These are phyloP conservation scores for Probosciger aterrimus DNA, from an alignment of 2,113 vertebrate species.

Conservation along the genomic window DNA sequence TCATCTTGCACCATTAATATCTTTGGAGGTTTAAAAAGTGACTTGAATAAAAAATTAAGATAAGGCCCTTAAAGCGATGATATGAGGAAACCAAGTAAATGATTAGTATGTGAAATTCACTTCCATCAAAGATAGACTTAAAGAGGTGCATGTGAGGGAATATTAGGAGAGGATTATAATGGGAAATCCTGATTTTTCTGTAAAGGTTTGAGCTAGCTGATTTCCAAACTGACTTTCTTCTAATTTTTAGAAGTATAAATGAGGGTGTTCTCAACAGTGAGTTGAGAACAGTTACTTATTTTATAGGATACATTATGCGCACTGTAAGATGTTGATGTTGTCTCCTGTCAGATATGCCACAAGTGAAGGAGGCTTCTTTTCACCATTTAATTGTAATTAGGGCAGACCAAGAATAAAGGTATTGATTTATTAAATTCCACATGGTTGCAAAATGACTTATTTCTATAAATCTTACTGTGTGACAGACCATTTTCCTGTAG, in stretches of 20 bases:
- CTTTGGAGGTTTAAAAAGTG: not conserved
- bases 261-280: not conserved
- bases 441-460: not conserved
- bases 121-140: not conserved
- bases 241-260: not conserved
- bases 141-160: not conserved
- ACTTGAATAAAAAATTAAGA: conserved; percentile 11
- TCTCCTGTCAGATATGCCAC: not conserved
- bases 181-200: not conserved
- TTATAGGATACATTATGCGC: not conserved
- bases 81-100: not conserved
- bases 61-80: not conserved
- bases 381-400: not conserved
- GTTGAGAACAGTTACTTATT: not conserved
- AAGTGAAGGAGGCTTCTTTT: not conserved
- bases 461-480: not conserved
- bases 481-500: not conserved
- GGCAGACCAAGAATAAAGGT: not conserved
- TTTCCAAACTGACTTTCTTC: not conserved
- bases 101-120: not conserved
- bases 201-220: not conserved
- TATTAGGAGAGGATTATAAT: not conserved
- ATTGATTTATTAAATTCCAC: not conserved
- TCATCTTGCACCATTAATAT: conserved; percentile 1
- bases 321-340: not conserved